Base-by-base conservation (phyloP, 2,888 invertebrate species). In the Thecocarcelia acutangulata region DNA sequence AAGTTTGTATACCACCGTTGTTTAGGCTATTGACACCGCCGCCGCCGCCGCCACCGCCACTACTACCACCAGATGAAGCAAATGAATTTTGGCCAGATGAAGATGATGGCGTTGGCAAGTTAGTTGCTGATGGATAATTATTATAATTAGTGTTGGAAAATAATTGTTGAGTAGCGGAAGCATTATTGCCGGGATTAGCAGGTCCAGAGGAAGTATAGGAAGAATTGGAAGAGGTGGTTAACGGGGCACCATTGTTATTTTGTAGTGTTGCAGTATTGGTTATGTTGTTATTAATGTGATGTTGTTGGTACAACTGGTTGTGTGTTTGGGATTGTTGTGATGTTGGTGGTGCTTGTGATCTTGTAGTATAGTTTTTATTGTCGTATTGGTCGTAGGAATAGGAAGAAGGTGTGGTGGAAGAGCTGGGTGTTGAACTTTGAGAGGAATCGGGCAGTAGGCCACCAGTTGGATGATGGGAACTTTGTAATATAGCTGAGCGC, bases 401-500 rank as follows among this genome's bases (percentile, higher is more conserved):
- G 17, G 84, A 70, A 44, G 84, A 63, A 9, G 80, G 50, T 81
- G 76, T 80, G 33, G 58, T 17, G 83, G 61, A 70, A 54, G 81
- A 48, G 76, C 83, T 37, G 56, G 75, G 28, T 73, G 74, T 24
- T 80, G 86, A 70, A 83, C 86, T 54, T 80, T 73, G 80, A 40
- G 78, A 66, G 64, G 84, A 52, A 40, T 75, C 72, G 68, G 83
- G 63, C n/a, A 64, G 59, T 17, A 84, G 83, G 66, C 86, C 87
- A 46, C 90, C 90, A 28, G 88, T 89, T 79, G 91, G 90, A 86
- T 90, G 89, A 85, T 90, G 90, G 6, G 90, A 89, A 59, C 88
- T 90, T 80, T 91, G 91, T 73, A 91, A 85, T 83, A 91, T 90
- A 64, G 90, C 87, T 56, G 89, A 88, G 59, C 91, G 87, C 83